Evolutionary conservation across 2,888 invertebrate genomes (phyloP), one percentile per base, ranked within the genome.

Genomic region (Cheilosia scutellata): DNA sequence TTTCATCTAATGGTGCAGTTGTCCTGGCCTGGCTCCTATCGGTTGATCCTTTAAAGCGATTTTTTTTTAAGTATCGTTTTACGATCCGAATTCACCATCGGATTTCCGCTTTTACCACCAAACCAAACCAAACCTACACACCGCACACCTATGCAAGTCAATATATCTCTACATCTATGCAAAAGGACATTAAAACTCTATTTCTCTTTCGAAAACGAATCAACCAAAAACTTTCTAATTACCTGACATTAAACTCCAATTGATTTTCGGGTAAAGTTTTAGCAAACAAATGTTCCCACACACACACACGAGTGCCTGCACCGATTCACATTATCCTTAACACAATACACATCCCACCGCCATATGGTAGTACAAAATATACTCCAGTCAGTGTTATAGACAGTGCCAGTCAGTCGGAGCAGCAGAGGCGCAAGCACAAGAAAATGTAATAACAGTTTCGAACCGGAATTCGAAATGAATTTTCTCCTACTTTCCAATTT

Each of bases 191-290:
- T 37, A 66, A 53, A 68, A 42, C 40, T 53, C 20, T 9, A 51
- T 62, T 62, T 70, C 51, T 47, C 53, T 74, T 80, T 25, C 13
- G 44, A 57, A 82, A 80, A 71, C 75, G 70, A 86, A 82, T 86
- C 71, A 82, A 82, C 65, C 51, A 62, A 82, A 76, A 86, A 76
- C 66, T 76, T 75, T 29, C 49, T 86, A 86, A 86, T 86, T 86
- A 82, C 66, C 82, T 71, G 62, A 57, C 86, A 86, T 77, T 86
- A 86, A 82, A 72, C 86, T 71, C 51, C 82, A 86, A 86, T 86
- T 86, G 86, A 86, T 82, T 86, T 86, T 82, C 66, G 44, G 25
- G 37, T 53, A 86, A 82, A 82, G 27, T 76, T 86, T 49, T 40
- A 70, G 55, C 76, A 86, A 82, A 72, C 76, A 86, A 77, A 55